Base-by-base conservation (phyloP, 2,113 vertebrate genomes). In the Takifugu bimaculatus region DNA sequence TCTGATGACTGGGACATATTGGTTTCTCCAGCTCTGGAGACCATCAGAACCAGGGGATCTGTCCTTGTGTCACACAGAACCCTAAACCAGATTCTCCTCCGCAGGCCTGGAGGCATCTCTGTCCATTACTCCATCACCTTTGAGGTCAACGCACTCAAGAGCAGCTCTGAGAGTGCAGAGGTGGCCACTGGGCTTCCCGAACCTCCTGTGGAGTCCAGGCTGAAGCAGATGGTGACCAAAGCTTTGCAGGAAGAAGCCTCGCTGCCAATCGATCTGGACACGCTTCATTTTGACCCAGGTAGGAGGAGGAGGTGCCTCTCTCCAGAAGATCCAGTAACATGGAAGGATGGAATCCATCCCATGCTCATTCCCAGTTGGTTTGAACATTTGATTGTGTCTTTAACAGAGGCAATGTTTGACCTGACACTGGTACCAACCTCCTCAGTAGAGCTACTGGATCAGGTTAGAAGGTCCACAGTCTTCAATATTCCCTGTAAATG, bases 91-190 rank as follows among this genome's bases (percentile, higher is more conserved):
- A 15, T 2, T 25, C 44, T 54, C 26, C 25, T 57, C 43, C 50
- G 63, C 84, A 95, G 93, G 10, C 85, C 89, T 20, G 92, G 89
- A 78, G 92, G 92, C 73, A 89, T 87, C 26, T 71, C 92, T 0
- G 92, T 94, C 44, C 84, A 80, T 26, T 94, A 94, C 20, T 82
- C 82, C 10, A 90, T 93, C 3, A 65, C 91, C 75, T 97, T 97
- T 76, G 93, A 92, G 83, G 89, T 68, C 14, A 88, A 81, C 1
- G 49, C 59, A 15, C 70, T 81, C 58, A 72, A 81, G 59, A 61
- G 83, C 13, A 68, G 39, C 12, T 71, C 84, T 27, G 87, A 89
- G 50, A 78, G 80, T 42, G 70, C 85, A 20, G 88, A 91, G 51
- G 84, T 56, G 0, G 78, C 77, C 28, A 82, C 85, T 26, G 28